Conservation (phyloP, 2,113 vertebrate species). For the Lipophrys pholis region DNA sequence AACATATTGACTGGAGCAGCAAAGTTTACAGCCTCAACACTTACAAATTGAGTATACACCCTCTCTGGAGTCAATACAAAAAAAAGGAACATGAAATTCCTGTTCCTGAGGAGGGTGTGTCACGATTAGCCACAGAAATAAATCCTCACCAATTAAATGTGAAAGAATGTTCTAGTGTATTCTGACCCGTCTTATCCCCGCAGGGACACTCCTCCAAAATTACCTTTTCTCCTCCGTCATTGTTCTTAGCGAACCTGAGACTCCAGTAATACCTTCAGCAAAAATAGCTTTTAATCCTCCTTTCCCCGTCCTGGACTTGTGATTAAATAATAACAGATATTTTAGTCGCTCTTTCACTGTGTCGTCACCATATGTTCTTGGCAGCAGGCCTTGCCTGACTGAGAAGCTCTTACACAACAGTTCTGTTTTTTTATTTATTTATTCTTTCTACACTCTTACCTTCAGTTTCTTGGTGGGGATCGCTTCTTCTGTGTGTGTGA, state of each 20-base stretch:
- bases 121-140: conserved; percentile 45
- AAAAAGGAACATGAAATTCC: conserved; percentile 4
- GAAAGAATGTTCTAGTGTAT: conserved; percentile 53
- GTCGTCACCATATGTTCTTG: conserved; percentile 47
- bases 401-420: conserved; percentile 46
- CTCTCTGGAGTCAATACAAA: neutral
- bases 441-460: conserved; percentile 58
- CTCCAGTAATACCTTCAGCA: conserved; percentile 54
- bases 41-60: neutral
- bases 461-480: conserved; percentile 79
- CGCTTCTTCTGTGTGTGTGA: conserved; percentile 61
- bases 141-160: conserved; percentile 49
- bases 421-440: conserved; percentile 2
- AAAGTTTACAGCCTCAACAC: neutral
- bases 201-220: conserved; percentile 59
- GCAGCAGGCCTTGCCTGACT: conserved; percentile 18
- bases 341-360: conserved; percentile 40
- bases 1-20: neutral
- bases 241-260: conserved; percentile 73
- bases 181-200: conserved; percentile 52
- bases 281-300: conserved; percentile 76
- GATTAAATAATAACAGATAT: conserved; percentile 75
- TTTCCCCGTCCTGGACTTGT: conserved; percentile 49
- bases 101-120: conserved; percentile 18
- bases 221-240: conserved; percentile 64